Conservation (phyloP, 2,888 invertebrate species). For the Bruchidius siliquastri region DNA sequence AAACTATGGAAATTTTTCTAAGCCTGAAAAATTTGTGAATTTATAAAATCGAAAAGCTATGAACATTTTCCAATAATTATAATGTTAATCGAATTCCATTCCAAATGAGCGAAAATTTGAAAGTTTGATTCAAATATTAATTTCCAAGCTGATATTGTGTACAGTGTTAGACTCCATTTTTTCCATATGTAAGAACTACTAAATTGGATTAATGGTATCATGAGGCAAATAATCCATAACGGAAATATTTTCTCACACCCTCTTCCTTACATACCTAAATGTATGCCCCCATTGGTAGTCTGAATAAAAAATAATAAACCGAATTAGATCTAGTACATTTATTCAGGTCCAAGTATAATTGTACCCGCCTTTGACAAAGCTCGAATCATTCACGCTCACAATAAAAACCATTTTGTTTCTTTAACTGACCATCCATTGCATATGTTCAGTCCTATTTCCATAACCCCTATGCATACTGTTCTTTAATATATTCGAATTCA, state of each 20-base stretch:
- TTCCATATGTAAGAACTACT: background rate
- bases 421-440: slow-evolving; percentile 21
- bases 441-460: slow-evolving; percentile 10
- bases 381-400: slow-evolving; percentile 17
- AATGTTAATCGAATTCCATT: no score
- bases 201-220: background rate
- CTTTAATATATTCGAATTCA: background rate
- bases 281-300: background rate
- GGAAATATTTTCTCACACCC: background rate
- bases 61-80: no score
- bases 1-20: no score
- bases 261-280: background rate
- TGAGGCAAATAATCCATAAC: background rate
- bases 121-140: no score
- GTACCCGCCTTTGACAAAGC: slow-evolving; percentile 9
- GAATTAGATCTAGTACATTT: background rate
- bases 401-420: slow-evolving; percentile 18
- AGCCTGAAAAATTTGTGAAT: no score
- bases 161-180: no score
- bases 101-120: no score
- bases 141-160: no score
- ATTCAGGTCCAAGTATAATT: background rate
- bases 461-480: background rate
- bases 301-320: background rate
- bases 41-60: no score